Conservation (phyloP, 2,888 invertebrate genomes). For the Cerastis rubricosa region DNA sequence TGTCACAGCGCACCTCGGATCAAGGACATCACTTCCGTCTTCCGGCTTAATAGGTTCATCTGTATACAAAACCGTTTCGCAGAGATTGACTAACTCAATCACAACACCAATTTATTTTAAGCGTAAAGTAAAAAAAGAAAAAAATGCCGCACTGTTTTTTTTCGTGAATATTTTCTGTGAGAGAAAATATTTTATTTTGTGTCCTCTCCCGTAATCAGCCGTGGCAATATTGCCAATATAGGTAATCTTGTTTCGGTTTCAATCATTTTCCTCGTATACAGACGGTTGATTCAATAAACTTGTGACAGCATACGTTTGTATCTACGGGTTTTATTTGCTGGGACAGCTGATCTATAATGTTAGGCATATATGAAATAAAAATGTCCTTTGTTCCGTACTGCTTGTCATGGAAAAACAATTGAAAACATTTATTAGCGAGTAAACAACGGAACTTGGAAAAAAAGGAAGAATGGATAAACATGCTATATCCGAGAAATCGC, state of each 20-base stretch:
- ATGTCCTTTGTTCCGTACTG: slow-evolving; percentile 1
- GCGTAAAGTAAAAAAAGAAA: slow-evolving; percentile 42
- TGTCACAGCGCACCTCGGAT: slow-evolving; percentile 64
- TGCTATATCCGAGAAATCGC: slow-evolving; percentile 36
- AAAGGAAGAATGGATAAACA: slow-evolving; percentile 16
- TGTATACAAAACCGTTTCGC: slow-evolving; percentile 57
- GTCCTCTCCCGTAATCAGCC: slow-evolving; percentile 61
- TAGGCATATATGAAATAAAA: background rate
- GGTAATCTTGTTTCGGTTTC: slow-evolving; percentile 67
- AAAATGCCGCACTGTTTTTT: slow-evolving; percentile 36
- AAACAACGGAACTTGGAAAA: slow-evolving; percentile 38
- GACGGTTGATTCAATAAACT: slow-evolving; percentile 65
- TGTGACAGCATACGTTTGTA: slow-evolving; percentile 55
- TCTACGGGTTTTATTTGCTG: slow-evolving; percentile 40
- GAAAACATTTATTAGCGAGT: slow-evolving; percentile 13
- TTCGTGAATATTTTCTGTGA: slow-evolving; percentile 54
- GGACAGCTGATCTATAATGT: slow-evolving; percentile 27
- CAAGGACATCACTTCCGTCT: slow-evolving; percentile 76
- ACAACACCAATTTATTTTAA: slow-evolving; percentile 58
- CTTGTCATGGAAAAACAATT: background rate
- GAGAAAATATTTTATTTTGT: slow-evolving; percentile 58
- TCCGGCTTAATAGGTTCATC: slow-evolving; percentile 57
- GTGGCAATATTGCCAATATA: slow-evolving; percentile 67
- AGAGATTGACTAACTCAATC: slow-evolving; percentile 55
- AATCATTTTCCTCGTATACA: slow-evolving; percentile 64